These are phyloP conservation scores for Busseola fusca DNA, from an alignment of 2,888 invertebrate genomes.

Conservation along the genomic window DNA sequence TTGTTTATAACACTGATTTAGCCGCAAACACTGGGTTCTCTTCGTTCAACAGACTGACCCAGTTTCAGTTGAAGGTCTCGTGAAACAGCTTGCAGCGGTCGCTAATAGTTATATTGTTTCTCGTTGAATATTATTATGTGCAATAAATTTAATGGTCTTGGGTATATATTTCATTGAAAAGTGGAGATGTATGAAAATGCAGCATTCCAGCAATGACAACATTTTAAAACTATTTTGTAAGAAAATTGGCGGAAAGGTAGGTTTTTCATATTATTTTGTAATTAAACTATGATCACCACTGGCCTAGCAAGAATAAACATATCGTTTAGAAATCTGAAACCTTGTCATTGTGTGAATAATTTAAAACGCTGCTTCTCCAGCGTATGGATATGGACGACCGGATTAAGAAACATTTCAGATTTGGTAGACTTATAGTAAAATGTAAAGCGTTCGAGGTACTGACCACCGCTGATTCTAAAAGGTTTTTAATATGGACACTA, in stretches of 20 bases:
- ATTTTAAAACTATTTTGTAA: neutral
- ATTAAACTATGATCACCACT: neutral
- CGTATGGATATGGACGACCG: too few relatives aligned
- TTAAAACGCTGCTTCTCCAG: too few relatives aligned
- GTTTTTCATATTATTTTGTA: neutral
- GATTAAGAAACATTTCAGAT: too few relatives aligned
- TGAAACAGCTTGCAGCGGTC: conserved; percentile 18
- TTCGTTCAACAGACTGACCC: conserved; percentile 38
- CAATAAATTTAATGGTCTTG: conserved; percentile 2
- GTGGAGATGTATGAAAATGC: neutral
- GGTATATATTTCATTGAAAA: neutral
- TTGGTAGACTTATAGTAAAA: too few relatives aligned
- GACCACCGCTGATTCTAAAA: too few relatives aligned
- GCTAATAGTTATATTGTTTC: conserved; percentile 31
- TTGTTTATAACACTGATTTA: conserved; percentile 49
- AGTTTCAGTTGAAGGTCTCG: conserved; percentile 48
- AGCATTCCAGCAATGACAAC: too few relatives aligned
- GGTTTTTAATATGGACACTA: too few relatives aligned
- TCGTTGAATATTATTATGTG: conserved; percentile 16
- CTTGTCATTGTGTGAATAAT: too few relatives aligned
- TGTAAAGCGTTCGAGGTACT: too few relatives aligned
- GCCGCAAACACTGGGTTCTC: conserved; percentile 12
- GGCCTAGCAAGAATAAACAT: neutral
- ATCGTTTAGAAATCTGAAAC: neutral
- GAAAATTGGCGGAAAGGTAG: neutral